Evolutionary conservation across 2,113 vertebrate species (phyloP), one percentile per base, ranked within the genome.

Genomic region (Dasyornis broadbenti): DNA sequence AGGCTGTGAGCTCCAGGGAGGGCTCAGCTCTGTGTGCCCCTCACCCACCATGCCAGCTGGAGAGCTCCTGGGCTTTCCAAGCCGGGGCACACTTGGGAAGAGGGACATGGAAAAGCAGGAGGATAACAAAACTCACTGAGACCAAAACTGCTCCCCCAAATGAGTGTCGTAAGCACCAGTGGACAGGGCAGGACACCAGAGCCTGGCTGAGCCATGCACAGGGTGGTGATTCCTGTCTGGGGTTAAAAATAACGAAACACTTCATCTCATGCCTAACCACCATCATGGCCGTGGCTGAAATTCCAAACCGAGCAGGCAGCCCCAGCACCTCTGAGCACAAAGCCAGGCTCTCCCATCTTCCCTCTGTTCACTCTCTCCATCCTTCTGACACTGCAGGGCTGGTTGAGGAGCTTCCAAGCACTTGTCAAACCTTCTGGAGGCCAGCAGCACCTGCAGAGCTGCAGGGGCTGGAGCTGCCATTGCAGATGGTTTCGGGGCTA

Each of bases 261-360:
- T 13, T 1, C 21, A 33, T 42, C 26, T 82, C 0, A 0, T 56
- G 44, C 13, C 30, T 45, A 9, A 60, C 11, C 37, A 45, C 24
- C 14, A 5, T 3, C 18, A 9, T 6, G 40, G 33, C 27, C 31
- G 10, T 9, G 40, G 60, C 52, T 82, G 49, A 33, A 90, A 11
- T 15, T 35, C 57, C 44, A 52, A 40, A 7, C 1, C 7, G 26
- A 30, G 2, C 57, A 54, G 33, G 24, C 3, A 5, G 15, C 70
- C 27, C 2, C 2, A 45, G 42, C 56, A 28, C 13, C 64, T 40
- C 27, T 47, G 47, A 78, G 45, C 60, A 81, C 45, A 77, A 33
- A 78, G 22, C 22, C 60, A 45, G 59, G 40, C 63, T 65, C 37
- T 92, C 54, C 68, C 27, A 26, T 20, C 26, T 45, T 47, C 9